Percentiles rank a stretch among this genome's conserved stretches.
Evolutionary conservation across 2,888 invertebrate species (phyloP).

Genomic region (Teleiodes luculella): DNA sequence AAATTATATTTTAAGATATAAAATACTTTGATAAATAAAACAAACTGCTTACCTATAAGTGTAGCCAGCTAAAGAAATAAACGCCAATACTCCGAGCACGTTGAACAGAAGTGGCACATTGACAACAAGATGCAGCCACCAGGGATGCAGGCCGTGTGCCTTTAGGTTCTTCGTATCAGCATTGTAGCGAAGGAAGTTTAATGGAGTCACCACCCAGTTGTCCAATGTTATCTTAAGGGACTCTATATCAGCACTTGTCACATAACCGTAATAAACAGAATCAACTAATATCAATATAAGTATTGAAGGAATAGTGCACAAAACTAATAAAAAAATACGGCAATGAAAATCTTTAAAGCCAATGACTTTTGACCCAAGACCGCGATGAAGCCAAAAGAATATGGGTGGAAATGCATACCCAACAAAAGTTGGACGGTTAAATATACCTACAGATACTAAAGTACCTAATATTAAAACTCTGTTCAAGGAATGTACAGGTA

Average conservation of each 20-base stretch:
- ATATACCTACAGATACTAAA: conserved; percentile 86
- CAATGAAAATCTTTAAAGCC: conserved; percentile 86
- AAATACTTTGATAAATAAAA: background rate
- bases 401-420: conserved; percentile 90
- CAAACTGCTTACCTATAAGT: conserved; percentile 72
- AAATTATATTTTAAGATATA: no score
- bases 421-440: conserved; percentile 95
- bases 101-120: conserved; percentile 93
- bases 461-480: conserved; percentile 82
- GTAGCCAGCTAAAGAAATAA: conserved; percentile 77
- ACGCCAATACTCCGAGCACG: conserved; percentile 83
- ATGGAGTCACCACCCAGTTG: conserved; percentile 92
- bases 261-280: conserved; percentile 88
- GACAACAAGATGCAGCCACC: conserved; percentile 87
- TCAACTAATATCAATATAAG: conserved; percentile 84
- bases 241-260: conserved; percentile 86
- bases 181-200: conserved; percentile 95
- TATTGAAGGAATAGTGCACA: conserved; percentile 82
- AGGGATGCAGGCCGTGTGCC: conserved; percentile 91
- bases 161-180: conserved; percentile 85
- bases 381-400: conserved; percentile 91
- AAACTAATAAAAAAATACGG: conserved; percentile 82
- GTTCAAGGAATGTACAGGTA: conserved; percentile 85
- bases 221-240: conserved; percentile 83
- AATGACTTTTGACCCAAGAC: conserved; percentile 84